Evolutionary conservation across 2,113 vertebrate genomes (phyloP).

Genomic region (Mus spicilegus): DNA sequence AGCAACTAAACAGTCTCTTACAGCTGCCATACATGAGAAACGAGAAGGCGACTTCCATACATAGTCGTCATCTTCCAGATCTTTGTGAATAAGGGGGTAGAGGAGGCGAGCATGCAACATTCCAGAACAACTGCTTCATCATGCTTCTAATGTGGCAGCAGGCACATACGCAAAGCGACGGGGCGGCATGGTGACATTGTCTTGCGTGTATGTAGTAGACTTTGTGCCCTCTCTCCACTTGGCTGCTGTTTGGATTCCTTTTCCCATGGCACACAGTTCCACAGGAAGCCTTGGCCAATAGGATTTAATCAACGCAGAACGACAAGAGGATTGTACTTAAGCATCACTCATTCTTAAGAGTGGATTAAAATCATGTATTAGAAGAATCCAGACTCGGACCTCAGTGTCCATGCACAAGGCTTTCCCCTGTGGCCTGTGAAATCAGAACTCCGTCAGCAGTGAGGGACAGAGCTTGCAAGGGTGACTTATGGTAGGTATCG

Average conservation of each 20-base stretch:
- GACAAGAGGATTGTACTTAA: neutral
- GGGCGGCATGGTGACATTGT: too few relatives aligned
- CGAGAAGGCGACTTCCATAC: neutral
- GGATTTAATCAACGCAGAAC: neutral
- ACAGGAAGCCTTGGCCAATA: neutral
- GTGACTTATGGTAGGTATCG: accelerated
- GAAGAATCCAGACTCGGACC: neutral
- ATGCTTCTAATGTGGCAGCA: neutral
- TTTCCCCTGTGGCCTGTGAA: neutral
- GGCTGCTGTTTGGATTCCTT: neutral
- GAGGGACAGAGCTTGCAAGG: neutral
- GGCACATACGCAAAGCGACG: neutral
- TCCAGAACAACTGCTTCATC: neutral
- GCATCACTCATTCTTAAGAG: neutral
- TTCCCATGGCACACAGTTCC: too few relatives aligned
- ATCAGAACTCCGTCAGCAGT: neutral
- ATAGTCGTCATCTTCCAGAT: neutral
- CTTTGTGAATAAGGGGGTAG: neutral
- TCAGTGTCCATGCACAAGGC: neutral
- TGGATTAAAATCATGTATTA: neutral
- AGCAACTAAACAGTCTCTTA: neutral
- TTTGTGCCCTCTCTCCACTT: neutral
- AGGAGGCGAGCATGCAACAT: neutral
- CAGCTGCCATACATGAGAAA: neutral
- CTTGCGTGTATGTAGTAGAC: neutral